A percentile compares a stretch with the other conserved stretches of the same genome.
Conservation (phyloP, 2,113 vertebrate species). For the Neopipo cinnamomea region DNA sequence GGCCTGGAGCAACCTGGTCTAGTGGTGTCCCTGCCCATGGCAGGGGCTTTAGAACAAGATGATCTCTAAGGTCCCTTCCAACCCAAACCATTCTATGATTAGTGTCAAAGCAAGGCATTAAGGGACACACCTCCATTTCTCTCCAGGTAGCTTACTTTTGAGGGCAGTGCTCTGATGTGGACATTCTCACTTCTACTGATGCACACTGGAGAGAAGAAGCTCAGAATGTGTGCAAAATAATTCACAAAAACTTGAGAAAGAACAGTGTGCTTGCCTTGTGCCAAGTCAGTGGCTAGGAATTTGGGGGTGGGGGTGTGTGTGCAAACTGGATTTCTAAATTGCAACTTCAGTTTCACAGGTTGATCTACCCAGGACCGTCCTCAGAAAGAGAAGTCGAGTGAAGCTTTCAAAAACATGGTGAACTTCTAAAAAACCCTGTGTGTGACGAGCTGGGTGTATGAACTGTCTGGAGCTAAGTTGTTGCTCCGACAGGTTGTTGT, state of each 20-base stretch:
- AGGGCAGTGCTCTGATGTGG: background rate
- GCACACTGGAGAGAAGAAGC: background rate
- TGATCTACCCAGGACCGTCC: background rate
- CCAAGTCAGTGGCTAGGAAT: background rate
- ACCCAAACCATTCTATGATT: background rate
- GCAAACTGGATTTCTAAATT: background rate
- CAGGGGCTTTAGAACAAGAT: background rate
- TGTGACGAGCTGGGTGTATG: background rate
- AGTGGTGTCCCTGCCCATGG: background rate
- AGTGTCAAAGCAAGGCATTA: background rate
- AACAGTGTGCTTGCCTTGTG: background rate
- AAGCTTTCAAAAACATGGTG: background rate
- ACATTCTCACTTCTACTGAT: background rate
- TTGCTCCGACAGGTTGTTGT: accelerated
- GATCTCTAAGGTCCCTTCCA: background rate
- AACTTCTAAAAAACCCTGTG: background rate
- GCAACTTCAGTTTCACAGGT: background rate
- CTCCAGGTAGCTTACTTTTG: background rate
- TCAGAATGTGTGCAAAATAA: background rate
- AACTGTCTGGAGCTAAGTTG: background rate
- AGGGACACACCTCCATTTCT: background rate
- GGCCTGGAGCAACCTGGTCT: background rate
- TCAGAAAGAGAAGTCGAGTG: background rate
- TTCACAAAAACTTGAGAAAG: background rate
- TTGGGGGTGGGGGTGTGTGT: too few relatives aligned